Evolutionary conservation across 2,797 vertebrate species (phyloP).

Genomic region (Crocodylus rhombifer): DNA sequence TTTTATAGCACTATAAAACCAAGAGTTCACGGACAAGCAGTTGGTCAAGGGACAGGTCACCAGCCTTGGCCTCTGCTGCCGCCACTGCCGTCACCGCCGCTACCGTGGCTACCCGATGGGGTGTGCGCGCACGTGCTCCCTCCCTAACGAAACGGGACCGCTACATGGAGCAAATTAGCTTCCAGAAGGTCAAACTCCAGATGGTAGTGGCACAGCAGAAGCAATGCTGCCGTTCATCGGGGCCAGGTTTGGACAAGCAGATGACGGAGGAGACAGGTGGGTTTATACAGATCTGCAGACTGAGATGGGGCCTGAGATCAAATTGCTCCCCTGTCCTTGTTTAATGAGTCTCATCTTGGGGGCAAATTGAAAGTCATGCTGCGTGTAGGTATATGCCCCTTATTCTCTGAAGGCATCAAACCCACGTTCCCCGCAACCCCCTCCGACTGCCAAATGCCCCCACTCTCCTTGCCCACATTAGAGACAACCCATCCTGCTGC

Average conservation of each 20-base stretch:
- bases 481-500: slow-evolving; percentile 43
- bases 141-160: not conserved
- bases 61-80: not conserved
- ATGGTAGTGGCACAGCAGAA: no score
- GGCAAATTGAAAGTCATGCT: no score
- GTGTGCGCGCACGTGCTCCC: not conserved
- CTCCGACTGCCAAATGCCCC: fast-evolving
- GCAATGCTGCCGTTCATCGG: no score
- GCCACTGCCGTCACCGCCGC: not conserved
- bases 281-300: no score
- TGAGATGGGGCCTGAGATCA: no score
- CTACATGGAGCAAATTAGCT: fast-evolving
- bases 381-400: not conserved
- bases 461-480: not conserved
- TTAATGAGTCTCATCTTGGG: no score
- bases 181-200: not conserved
- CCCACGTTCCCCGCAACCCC: not conserved
- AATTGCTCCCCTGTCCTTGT: no score
- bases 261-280: no score
- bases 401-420: not conserved
- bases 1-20: slow-evolving; percentile 82
- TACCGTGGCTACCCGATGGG: not conserved
- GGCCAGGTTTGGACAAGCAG: no score
- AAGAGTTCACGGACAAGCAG: slow-evolving; percentile 42
- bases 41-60: slow-evolving; percentile 28